Evolutionary conservation across 2,797 vertebrate genomes (phyloP).

Genomic region (Gorsachius magnificus): DNA sequence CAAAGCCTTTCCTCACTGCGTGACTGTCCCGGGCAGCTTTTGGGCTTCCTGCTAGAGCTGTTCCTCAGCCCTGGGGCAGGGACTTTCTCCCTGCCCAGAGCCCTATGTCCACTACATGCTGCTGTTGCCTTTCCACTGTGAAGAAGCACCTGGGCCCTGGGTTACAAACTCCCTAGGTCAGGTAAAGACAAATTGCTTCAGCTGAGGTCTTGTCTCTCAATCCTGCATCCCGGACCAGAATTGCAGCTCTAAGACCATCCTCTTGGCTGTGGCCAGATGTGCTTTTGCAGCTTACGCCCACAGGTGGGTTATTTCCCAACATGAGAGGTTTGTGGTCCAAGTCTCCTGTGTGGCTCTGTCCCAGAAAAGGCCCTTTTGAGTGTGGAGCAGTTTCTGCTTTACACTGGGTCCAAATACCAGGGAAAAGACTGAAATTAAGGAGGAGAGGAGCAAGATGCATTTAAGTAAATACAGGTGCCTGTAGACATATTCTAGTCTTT

Average conservation of each 20-base stretch:
- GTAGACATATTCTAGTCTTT: background rate
- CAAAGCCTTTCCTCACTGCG: background rate
- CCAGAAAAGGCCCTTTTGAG: background rate
- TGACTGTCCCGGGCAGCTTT: background rate
- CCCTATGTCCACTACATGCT: background rate
- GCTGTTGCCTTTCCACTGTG: background rate
- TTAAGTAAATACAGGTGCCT: background rate
- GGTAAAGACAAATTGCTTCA: background rate
- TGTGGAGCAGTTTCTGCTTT: background rate
- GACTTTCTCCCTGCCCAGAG: background rate
- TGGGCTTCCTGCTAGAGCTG: background rate
- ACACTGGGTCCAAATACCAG: background rate
- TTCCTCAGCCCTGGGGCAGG: background rate
- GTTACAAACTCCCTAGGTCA: background rate
- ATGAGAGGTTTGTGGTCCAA: background rate
- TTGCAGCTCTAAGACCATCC: background rate
- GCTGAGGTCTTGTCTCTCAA: background rate
- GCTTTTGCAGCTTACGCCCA: background rate
- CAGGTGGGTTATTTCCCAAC: background rate
- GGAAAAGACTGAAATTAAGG: background rate
- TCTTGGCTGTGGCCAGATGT: background rate
- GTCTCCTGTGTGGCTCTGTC: background rate
- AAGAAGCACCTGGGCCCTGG: background rate
- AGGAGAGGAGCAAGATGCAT: background rate
- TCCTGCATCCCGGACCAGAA: background rate